Evolutionary conservation across 2,888 invertebrate genomes (phyloP).

Genomic region (Dicranocentrus wangi): DNA sequence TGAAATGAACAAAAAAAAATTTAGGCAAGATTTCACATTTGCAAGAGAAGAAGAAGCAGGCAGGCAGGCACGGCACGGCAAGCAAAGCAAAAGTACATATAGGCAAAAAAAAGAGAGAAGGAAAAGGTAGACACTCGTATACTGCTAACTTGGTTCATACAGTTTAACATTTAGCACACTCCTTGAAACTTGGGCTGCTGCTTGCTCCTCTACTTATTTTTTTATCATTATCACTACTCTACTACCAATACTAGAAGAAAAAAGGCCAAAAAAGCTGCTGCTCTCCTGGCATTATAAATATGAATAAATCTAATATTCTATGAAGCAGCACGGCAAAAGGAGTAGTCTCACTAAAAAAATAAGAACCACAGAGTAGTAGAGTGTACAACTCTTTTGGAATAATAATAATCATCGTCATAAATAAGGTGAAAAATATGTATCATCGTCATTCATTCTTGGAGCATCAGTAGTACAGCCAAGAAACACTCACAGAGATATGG

Average conservation of each 20-base stretch:
- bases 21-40: slow-evolving; percentile 48
- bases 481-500: not conserved
- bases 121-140: slow-evolving; percentile 42
- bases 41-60: slow-evolving; percentile 28
- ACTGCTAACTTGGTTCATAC: slow-evolving; percentile 51
- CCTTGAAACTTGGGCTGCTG: slow-evolving; percentile 55
- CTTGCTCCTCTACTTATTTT: slow-evolving; percentile 27
- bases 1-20: slow-evolving; percentile 51
- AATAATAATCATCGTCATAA: slow-evolving; percentile 11
- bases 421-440: slow-evolving; percentile 22
- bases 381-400: slow-evolving; percentile 2
- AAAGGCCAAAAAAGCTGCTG: slow-evolving; percentile 32
- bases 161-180: slow-evolving; percentile 59
- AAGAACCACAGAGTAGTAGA: not conserved
- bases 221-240: slow-evolving; percentile 27
- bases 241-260: slow-evolving; percentile 31
- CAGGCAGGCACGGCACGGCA: slow-evolving; percentile 9
- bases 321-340: slow-evolving; percentile 28
- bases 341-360: slow-evolving; percentile 27
- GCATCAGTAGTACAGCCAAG: slow-evolving; percentile 4
- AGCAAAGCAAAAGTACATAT: slow-evolving; percentile 15
- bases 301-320: slow-evolving; percentile 51
- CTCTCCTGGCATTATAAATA: slow-evolving; percentile 20
- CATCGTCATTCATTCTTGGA: slow-evolving; percentile 9
- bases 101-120: slow-evolving; percentile 19